These are phyloP conservation scores for Phymanthus crucifer DNA, from an alignment of 92 coral and sea anemone genomes.

Conservation along the genomic window DNA sequence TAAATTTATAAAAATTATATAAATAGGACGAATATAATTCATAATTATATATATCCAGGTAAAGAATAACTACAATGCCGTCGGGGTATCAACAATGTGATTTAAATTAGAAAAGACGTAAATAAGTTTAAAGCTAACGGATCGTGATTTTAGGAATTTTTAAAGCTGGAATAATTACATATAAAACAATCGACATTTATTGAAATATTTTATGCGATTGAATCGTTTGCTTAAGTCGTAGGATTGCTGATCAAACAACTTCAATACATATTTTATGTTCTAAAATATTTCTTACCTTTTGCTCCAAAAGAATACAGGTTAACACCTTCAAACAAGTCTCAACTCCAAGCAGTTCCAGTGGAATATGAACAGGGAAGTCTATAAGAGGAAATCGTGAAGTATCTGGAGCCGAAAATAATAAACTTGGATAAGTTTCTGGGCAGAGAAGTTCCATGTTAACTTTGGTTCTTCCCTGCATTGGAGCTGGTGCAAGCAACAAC, in stretches of 20 bases:
- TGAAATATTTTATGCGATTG: not conserved
- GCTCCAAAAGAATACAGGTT: slow-evolving; percentile 93
- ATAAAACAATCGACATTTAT: not conserved
- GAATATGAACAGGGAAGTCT: slow-evolving; percentile 97
- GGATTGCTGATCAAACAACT: slow-evolving; percentile 20
- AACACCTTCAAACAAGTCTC: slow-evolving; percentile 95
- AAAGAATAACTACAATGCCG: not conserved
- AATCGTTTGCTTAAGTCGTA: not conserved
- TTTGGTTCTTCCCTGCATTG: slow-evolving; percentile 82
- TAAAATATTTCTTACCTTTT: slow-evolving; percentile 72
- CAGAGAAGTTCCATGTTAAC: slow-evolving; percentile 84
- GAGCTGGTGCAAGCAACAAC: slow-evolving; percentile 85
- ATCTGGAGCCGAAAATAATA: slow-evolving; percentile 89
- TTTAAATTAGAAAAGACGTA: not conserved
- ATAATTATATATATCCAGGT: not conserved
- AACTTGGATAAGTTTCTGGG: slow-evolving; percentile 72
- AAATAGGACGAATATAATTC: not conserved
- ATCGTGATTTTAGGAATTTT: not conserved
- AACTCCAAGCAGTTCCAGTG: slow-evolving; percentile 94
- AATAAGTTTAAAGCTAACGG: not conserved
- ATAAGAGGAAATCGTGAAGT: slow-evolving; percentile 80
- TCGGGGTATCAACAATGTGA: not conserved
- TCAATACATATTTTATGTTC: slow-evolving; percentile 14
- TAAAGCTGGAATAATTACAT: not conserved
- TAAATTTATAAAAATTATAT: not conserved